Evolutionary conservation across 1,140 invertebrate genomes (phyloP), one percentile per base, ranked within the genome.

Genomic region (Hermetia illucens): DNA sequence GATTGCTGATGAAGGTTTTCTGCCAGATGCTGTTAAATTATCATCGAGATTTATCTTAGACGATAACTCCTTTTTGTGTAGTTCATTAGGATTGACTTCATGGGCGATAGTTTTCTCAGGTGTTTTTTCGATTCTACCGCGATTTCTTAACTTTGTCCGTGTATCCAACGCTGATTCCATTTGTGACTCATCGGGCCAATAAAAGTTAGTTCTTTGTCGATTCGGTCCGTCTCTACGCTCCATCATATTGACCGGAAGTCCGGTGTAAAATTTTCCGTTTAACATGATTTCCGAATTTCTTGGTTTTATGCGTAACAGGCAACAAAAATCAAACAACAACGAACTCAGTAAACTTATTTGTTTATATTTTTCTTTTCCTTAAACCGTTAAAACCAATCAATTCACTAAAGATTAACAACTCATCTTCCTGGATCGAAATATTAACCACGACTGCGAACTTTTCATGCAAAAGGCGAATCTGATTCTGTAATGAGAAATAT

Each of bases 211-310:
- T 22, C 37, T 12, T 9, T 22, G 27, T 21, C 40, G 27, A 37
- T 41, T 37, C 4, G 25, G 16, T 12, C 25, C 34, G 3, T 9
- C 15, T 15, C 9, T 4, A 10, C 15, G 10, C 5, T 6, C 13
- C 27, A 41, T 36, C 40, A 36, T 36, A 5, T 16, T 15, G 4
- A n/a, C n/a, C 6, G 40, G 21, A 13, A 41, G 29, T 12, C 40
- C 40, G 19, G 34, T 32, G 21, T 22, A 41, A 33, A 41, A 41
- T 20, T 41, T 41, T 22, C 40, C 27, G 18, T 37, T 41, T 16
- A 36, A 21, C 40, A 41, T 41, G 24, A 8, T n/a, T 25, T 25
- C 8, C 24, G 24, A 8, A 25, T n/a, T 30, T 30, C 17, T 30
- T 16, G 10, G 10, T 12, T 30, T 30, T n/a, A 30, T 30, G 10